Evolutionary conservation across 2,113 vertebrate genomes (phyloP).

Genomic region (Otocyon megalotis): DNA sequence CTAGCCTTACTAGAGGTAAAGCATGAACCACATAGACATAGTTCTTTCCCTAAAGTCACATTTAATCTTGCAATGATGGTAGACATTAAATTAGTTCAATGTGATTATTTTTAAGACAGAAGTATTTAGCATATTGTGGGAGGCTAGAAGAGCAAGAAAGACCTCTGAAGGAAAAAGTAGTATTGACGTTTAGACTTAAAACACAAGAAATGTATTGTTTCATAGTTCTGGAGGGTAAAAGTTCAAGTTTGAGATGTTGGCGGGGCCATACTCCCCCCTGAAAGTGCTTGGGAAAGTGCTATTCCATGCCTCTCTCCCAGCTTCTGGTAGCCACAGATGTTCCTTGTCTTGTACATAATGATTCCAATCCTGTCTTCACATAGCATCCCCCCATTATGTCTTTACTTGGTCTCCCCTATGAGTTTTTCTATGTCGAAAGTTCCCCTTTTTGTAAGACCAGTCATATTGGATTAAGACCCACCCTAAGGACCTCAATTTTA

Average conservation of each 20-base stretch:
- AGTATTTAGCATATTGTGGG: background rate
- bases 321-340: background rate
- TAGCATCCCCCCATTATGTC: rapidly evolving
- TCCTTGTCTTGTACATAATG: background rate
- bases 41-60: background rate
- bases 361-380: background rate
- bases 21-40: background rate
- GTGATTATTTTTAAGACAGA: background rate
- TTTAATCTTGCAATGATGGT: background rate
- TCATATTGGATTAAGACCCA: background rate
- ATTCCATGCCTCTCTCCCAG: background rate
- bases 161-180: background rate
- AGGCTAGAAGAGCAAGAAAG: background rate
- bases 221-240: background rate
- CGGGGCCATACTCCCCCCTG: background rate
- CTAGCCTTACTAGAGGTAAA: background rate
- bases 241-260: background rate
- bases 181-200: background rate
- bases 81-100: background rate
- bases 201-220: background rate
- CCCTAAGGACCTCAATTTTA: background rate
- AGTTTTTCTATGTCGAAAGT: background rate
- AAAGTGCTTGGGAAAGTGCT: background rate
- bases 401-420: background rate
- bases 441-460: background rate